These are phyloP conservation scores for Clunio marinus DNA, from an alignment of 2,888 invertebrate species.

Conservation along the genomic window DNA sequence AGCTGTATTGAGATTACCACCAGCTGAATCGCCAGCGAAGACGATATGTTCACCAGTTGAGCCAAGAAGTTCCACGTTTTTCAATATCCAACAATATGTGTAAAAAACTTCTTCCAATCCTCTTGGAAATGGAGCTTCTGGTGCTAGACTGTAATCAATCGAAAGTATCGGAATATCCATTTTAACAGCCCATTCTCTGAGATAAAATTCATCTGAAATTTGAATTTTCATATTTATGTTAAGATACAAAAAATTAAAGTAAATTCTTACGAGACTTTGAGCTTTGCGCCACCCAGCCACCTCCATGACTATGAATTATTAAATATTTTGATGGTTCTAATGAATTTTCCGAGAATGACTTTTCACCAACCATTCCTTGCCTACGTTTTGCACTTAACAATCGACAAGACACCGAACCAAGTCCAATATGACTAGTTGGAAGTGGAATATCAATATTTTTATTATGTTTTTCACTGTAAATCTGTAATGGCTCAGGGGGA, in stretches of 20 bases:
- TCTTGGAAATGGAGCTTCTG: constrained; percentile 90
- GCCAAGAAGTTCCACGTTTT: constrained; percentile 69
- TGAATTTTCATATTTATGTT: too few species aligned
- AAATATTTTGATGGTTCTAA: constrained; percentile 61
- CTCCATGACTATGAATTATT: constrained; percentile 90
- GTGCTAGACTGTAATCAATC: constrained; percentile 93
- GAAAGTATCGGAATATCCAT: constrained; percentile 86
- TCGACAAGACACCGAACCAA: constrained; percentile 76
- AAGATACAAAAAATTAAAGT: too few species aligned
- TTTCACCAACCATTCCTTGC: constrained; percentile 63
- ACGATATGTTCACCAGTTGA: constrained; percentile 66
- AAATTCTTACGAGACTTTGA: constrained; percentile 68
- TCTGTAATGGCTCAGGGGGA: constrained; percentile 69
- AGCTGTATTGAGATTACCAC: constrained; percentile 85
- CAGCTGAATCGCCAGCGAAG: constrained; percentile 90
- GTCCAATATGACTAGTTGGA: constrained; percentile 79
- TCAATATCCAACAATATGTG: constrained; percentile 90
- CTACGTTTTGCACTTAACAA: constrained; percentile 77
- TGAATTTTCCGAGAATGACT: constrained; percentile 49
- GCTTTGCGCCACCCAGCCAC: constrained; percentile 96
- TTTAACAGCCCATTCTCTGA: constrained; percentile 86
- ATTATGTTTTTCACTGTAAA: constrained; percentile 54
- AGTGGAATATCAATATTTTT: constrained; percentile 68
- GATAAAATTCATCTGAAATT: constrained; percentile 71
- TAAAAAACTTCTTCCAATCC: constrained; percentile 92